phyloP scores from a whole-genome alignment of 92 coral and sea anemone species.

The Heteractis magnifica region DNA sequence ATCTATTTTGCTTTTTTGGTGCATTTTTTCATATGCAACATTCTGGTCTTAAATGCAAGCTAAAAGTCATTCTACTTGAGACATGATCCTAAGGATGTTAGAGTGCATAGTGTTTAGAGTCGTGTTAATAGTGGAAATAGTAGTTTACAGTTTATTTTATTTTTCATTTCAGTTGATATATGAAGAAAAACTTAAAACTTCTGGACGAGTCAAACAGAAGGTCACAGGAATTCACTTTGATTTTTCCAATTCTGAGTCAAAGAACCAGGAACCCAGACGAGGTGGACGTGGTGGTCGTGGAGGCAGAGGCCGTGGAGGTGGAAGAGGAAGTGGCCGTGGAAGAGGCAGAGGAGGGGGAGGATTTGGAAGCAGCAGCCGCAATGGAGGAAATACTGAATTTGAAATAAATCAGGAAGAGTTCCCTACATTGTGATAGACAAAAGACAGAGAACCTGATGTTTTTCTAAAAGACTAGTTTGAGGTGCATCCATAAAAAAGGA shows the following conservation, averaged over 20 bases:
- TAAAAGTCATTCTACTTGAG: too few relatives aligned
- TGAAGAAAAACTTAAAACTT: slow-evolving; percentile 90
- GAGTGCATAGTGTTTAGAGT: too few relatives aligned
- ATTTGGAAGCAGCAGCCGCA: slow-evolving; percentile 36
- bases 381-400: slow-evolving; percentile 49
- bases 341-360: slow-evolving; percentile 62
- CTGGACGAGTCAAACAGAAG: slow-evolving; percentile 91
- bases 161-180: slow-evolving; percentile 42
- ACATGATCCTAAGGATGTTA: too few relatives aligned
- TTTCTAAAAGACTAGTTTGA: slow-evolving; percentile 37
- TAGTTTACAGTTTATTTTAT: not conserved
- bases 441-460: slow-evolving; percentile 7
- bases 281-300: slow-evolving; percentile 60
- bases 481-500: slow-evolving; percentile 27
- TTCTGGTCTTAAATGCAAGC: too few relatives aligned
- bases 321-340: slow-evolving; percentile 42
- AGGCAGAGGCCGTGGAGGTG: slow-evolving; percentile 71
- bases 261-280: slow-evolving; percentile 48
- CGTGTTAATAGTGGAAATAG: too few relatives aligned
- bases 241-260: slow-evolving; percentile 49
- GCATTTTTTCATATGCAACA: not conserved
- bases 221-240: slow-evolving; percentile 71
- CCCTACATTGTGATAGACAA: slow-evolving; percentile 76
- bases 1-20: not conserved
- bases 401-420: slow-evolving; percentile 85